Percentiles rank a stretch among this genome's conserved stretches.
These are phyloP conservation scores for Sorex maritimensis DNA, from an alignment of 2,797 vertebrate genomes.

Conservation along the genomic window DNA sequence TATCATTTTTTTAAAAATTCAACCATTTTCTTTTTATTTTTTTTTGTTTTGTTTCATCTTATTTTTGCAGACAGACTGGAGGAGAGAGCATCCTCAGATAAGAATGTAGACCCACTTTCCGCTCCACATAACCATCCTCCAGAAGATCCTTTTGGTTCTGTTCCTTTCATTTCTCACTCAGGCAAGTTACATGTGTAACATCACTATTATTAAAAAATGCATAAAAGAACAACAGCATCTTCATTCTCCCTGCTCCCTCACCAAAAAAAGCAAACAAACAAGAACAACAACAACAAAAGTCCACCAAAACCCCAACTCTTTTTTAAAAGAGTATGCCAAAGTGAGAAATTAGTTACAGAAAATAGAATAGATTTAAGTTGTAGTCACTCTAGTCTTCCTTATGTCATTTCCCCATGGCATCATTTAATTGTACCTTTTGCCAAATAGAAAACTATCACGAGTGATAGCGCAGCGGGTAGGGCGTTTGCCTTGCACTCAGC, in stretches of 20 bases:
- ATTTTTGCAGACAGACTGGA: constrained; percentile 95
- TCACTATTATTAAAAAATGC: constrained; percentile 62
- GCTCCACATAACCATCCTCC: constrained; percentile 91
- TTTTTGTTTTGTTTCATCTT: constrained; percentile 90
- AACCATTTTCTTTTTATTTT: constrained; percentile 89
- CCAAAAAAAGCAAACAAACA: not conserved
- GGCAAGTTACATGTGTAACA: constrained; percentile 95
- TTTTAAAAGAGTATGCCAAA: not conserved
- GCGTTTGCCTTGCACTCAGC: no score
- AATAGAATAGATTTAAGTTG: constrained; percentile 13
- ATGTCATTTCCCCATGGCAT: not conserved
- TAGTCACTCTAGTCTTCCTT: not conserved
- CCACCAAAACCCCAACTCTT: no score
- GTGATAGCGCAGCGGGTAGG: no score
- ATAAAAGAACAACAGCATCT: not conserved
- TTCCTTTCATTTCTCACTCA: constrained; percentile 97
- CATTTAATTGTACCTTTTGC: constrained; percentile 42
- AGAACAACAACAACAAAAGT: not conserved
- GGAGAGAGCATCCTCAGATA: constrained; percentile 93
- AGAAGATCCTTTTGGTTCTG: constrained; percentile 98
- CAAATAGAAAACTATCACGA: not conserved
- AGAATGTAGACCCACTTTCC: constrained; percentile 90
- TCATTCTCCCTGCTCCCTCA: no score
- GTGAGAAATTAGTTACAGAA: not conserved
- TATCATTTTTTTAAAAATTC: constrained; percentile 69